phyloP scores from a whole-genome alignment of 2,797 vertebrate species.

The Oryzias dopingdopingensis region DNA sequence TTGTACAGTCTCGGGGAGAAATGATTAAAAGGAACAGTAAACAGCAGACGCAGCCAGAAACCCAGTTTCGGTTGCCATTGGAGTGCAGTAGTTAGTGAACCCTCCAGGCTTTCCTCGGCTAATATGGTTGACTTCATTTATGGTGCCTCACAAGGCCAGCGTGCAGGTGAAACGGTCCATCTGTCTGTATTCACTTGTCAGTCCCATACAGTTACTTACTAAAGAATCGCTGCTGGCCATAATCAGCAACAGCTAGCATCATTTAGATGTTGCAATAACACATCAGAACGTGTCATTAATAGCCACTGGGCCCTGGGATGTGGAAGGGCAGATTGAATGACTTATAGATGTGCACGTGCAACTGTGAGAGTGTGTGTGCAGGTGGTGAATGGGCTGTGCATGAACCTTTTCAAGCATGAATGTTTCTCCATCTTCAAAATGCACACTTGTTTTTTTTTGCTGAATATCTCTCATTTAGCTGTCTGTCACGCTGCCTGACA shows the following conservation, averaged over 20 bases:
- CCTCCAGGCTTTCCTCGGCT: conserved; percentile 37
- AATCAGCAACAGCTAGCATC: conserved; percentile 52
- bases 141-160: conserved; percentile 28
- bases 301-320: conserved; percentile 49
- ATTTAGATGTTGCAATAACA: conserved; percentile 69
- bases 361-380: conserved; percentile 4
- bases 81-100: conserved; percentile 39
- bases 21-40: conserved; percentile 40
- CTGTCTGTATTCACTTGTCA: conserved; percentile 54
- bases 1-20: conserved; percentile 24
- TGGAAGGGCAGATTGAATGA: conserved; percentile 41
- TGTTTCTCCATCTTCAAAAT: conserved; percentile 14
- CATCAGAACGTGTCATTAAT: conserved; percentile 64
- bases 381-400: conserved; percentile 13
- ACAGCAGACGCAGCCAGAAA: conserved; percentile 30
- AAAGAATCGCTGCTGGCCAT: conserved; percentile 40
- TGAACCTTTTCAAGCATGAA: conserved; percentile 31
- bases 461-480: conserved; percentile 21
- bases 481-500: conserved; percentile 29
- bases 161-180: conserved; percentile 51
- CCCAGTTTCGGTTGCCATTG: conserved; percentile 31
- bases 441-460: conserved; percentile 6
- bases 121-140: conserved; percentile 57
- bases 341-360: conserved; percentile 18
- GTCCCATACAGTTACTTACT: conserved; percentile 47